phyloP scores from a whole-genome alignment of 53 echinoderm and acorn worm species.

The Echinarachnius parma region DNA sequence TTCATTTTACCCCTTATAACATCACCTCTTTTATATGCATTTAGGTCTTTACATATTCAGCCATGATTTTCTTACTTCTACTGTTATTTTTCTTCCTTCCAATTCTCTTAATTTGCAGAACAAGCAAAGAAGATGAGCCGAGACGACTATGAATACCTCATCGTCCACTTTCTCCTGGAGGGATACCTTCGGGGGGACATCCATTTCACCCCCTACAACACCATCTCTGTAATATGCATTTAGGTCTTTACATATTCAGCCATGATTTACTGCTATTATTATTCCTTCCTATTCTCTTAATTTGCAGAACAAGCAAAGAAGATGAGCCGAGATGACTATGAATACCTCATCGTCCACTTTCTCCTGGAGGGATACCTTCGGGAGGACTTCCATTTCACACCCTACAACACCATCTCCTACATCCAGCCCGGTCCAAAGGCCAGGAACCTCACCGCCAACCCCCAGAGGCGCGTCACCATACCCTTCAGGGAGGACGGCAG shows the following conservation, averaged over 20 bases:
- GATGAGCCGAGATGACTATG: slow-evolving; percentile 28
- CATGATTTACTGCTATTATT: too few relatives aligned
- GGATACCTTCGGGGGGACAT: slow-evolving; percentile 84
- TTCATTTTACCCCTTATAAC: slow-evolving; percentile 94
- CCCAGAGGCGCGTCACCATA: slow-evolving; percentile 31
- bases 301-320: slow-evolving; percentile 24
- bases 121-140: slow-evolving; percentile 20
- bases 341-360: slow-evolving; percentile 63
- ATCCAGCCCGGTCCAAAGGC: slow-evolving; percentile 78
- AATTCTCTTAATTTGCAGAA: too few relatives aligned
- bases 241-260: too few relatives aligned
- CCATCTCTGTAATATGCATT: slow-evolving; percentile 48
- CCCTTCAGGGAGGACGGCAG: slow-evolving; percentile 13
- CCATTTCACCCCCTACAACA: slow-evolving; percentile 95
- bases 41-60: too few relatives aligned
- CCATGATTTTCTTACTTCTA: too few relatives aligned
- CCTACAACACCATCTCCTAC: slow-evolving; percentile 94
- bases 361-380: slow-evolving; percentile 83
- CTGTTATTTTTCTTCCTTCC: too few relatives aligned
- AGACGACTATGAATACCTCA: slow-evolving; percentile 50
- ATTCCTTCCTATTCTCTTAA: too few relatives aligned
- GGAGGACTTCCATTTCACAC: slow-evolving; percentile 96
- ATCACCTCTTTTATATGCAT: slow-evolving; percentile 51
- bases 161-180: slow-evolving; percentile 75
- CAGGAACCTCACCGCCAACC: slow-evolving; percentile 14